Conservation (phyloP, 1,140 invertebrate species). For the Eumaeus atala region DNA sequence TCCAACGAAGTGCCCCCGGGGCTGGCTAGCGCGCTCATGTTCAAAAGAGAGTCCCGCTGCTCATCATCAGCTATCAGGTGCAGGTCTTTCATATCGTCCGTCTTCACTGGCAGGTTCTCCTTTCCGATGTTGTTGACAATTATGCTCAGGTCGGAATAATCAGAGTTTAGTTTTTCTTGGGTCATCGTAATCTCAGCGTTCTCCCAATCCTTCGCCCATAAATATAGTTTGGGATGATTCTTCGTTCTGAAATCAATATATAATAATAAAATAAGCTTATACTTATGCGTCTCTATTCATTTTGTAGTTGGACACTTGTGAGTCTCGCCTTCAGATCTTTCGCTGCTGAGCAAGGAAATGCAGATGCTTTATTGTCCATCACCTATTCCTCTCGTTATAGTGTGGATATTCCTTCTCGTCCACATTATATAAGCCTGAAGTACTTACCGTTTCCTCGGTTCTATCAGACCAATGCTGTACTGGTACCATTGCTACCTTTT, state of each 20-base stretch:
- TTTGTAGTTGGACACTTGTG: too few species aligned
- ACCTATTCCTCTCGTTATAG: too few species aligned
- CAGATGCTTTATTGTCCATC: too few species aligned
- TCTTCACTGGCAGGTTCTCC: slow-evolving; percentile 44
- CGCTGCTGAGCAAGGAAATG: too few species aligned
- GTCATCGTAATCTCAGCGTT: slow-evolving; percentile 56
- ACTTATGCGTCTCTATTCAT: too few species aligned
- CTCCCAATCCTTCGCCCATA: slow-evolving; percentile 90
- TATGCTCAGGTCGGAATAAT: slow-evolving; percentile 50
- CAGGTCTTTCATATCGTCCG: slow-evolving; percentile 31
- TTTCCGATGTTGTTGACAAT: slow-evolving; percentile 52
- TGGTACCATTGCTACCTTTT: too few species aligned
- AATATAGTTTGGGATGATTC: slow-evolving; percentile 87
- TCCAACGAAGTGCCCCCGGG: slow-evolving; percentile 49
- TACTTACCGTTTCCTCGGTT: too few species aligned
- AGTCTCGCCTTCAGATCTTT: too few species aligned
- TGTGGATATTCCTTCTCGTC: too few species aligned
- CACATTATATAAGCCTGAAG: too few species aligned
- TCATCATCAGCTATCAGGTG: slow-evolving; percentile 30
- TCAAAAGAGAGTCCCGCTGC: slow-evolving; percentile 24
- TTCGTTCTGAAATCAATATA: slow-evolving; percentile 75
- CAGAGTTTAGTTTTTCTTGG: slow-evolving; percentile 46
- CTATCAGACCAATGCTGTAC: too few species aligned
- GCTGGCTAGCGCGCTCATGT: slow-evolving; percentile 31
- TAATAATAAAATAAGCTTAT: slow-evolving; percentile 8